Evolutionary conservation across 2,888 invertebrate genomes (phyloP).

Genomic region (Ommatoiulus sabulosus): DNA sequence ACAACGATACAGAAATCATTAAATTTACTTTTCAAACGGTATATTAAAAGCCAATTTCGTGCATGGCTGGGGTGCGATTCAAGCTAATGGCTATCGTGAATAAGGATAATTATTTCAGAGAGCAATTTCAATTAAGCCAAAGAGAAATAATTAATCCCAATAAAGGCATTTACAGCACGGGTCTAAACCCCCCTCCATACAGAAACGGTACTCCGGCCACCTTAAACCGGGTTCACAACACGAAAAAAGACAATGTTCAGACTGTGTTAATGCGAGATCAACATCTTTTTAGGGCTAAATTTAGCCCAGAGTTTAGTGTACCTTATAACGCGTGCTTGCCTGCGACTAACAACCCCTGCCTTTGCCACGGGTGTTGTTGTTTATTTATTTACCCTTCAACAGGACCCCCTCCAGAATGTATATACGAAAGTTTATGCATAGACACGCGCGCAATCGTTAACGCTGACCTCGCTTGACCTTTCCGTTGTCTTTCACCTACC

Average conservation of each 20-base stretch:
- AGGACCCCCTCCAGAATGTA: neutral
- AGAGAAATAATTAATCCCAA: neutral
- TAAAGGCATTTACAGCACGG: neutral
- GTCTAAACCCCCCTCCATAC: neutral
- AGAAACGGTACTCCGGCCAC: neutral
- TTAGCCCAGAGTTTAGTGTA: conserved; percentile 12
- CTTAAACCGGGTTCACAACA: neutral
- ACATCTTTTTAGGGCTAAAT: conserved; percentile 18
- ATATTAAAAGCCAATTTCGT: neutral
- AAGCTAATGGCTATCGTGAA: neutral
- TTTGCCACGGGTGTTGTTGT: conserved; percentile 34
- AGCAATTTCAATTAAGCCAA: neutral
- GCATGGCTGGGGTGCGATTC: neutral
- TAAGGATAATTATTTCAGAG: neutral
- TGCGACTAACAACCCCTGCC: conserved; percentile 27
- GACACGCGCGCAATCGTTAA: neutral
- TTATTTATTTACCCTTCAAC: conserved; percentile 16
- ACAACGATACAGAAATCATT: neutral
- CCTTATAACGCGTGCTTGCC: neutral
- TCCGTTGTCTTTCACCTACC: neutral
- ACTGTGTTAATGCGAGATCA: neutral
- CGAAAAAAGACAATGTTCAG: conserved; percentile 1
- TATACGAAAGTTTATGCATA: neutral
- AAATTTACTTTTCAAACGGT: neutral
- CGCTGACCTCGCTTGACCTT: neutral